Evolutionary conservation across 2,797 vertebrate genomes (phyloP).

Genomic region (Lutra lutra): DNA sequence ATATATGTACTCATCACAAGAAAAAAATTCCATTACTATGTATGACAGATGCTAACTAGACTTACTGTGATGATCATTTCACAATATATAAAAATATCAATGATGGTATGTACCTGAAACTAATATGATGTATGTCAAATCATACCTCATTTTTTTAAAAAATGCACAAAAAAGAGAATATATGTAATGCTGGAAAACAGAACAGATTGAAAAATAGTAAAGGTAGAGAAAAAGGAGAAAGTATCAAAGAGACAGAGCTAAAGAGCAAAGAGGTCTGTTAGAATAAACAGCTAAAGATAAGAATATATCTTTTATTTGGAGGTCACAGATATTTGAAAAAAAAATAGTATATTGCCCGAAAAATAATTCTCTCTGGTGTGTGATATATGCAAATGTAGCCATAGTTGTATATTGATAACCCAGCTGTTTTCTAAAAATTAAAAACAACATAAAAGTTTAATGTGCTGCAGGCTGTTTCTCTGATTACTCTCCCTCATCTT

Average conservation of each 20-base stretch:
- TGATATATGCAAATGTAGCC: slow-evolving; percentile 59
- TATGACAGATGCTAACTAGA: not conserved
- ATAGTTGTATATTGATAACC: slow-evolving; percentile 54
- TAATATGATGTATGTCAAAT: not conserved
- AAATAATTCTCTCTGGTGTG: slow-evolving; percentile 62
- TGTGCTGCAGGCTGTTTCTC: slow-evolving; percentile 66
- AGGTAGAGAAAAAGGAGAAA: not conserved
- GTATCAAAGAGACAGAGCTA: slow-evolving; percentile 19
- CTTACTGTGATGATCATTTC: not conserved
- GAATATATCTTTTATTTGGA: slow-evolving; percentile 39
- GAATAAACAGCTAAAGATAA: slow-evolving; percentile 7
- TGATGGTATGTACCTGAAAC: not conserved
- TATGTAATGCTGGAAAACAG: not conserved
- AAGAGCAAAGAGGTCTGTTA: not conserved
- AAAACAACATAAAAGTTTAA: slow-evolving; percentile 78
- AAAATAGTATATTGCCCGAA: slow-evolving; percentile 57
- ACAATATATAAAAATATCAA: not conserved
- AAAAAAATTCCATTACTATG: not conserved
- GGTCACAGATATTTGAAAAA: slow-evolving; percentile 25
- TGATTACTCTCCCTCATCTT: slow-evolving; percentile 61
- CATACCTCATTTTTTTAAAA: not conserved
- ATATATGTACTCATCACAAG: not conserved
- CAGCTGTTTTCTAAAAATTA: slow-evolving; percentile 81
- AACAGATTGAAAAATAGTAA: not conserved
- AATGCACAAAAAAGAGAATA: not conserved